Base-by-base conservation (phyloP, 2,113 vertebrate species). In the Megaceryle torquata region DNA sequence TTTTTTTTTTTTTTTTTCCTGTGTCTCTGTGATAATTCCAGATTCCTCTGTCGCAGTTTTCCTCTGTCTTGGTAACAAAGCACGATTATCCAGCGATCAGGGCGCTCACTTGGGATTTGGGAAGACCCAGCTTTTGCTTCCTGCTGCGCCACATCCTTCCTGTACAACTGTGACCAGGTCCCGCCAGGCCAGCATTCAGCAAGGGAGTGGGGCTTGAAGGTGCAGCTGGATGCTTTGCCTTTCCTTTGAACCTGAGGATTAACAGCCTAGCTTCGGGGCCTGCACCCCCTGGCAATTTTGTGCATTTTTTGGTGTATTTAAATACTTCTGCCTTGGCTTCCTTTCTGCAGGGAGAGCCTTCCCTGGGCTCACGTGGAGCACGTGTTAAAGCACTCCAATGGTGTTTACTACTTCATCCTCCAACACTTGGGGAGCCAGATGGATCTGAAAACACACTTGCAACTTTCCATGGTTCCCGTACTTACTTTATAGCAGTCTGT, bases 211-310 rank as follows among this genome's bases (percentile, higher is more conserved):
- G 11, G 24, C 53, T 5, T 5, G 63, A 10, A 50, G 71, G 3
- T 68, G 53, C 70, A 17, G n/a, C 9, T 39, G 24, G 59, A 9
- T 43, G 21, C 67, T 75, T 7, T 17, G 17, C 61, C 33, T 57
- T 54, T 26, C 29, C 35, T 43, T 57, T 5, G 19, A 51, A 33
- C 51, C 50, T 15, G 24, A 78, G 69, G 20, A n/a, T 18, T 10
- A 44, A 44, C 25, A 7, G 1, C 35, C 19, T 33, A 5, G 5
- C 50, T 35, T 68, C 5, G 8, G 7, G 64, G 35, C 46, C 65
- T 0, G 0, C 19, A 16, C 41, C 13, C 9, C 43, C 13, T 68
- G 74, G 57, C 16, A 1, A 48, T 68, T 83, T 37, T 22, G 35
- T 29, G 24, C 3, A 0, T 12, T 65, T 89, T 31, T 4, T 4